phyloP scores from a whole-genome alignment of 2,888 invertebrate genomes.

The Xestoiulus laeticollis region DNA sequence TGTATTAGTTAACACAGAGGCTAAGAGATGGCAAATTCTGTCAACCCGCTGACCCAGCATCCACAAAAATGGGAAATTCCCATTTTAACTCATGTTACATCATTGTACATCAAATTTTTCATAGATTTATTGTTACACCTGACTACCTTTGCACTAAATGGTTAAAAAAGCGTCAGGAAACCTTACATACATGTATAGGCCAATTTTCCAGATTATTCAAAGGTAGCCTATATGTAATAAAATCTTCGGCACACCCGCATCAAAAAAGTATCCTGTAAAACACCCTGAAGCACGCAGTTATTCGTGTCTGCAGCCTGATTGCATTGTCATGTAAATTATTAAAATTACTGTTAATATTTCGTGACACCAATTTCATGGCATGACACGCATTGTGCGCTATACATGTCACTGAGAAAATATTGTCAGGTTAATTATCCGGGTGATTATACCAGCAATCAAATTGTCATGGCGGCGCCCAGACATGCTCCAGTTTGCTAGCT shows the following conservation, averaged over 20 bases:
- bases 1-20: too few species aligned
- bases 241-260: not conserved
- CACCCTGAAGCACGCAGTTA: conserved; percentile 4
- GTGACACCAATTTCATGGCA: conserved; percentile 14
- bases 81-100: too few species aligned
- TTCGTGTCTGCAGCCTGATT: not conserved
- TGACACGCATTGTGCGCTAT: not conserved
- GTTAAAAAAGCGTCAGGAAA: not conserved
- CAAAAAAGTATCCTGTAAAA: not conserved
- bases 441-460: conserved; percentile 15
- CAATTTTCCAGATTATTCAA: not conserved
- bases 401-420: not conserved
- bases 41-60: too few species aligned
- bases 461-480: not conserved
- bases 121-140: not conserved
- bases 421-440: conserved; percentile 1
- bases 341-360: not conserved
- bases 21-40: too few species aligned
- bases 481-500: not conserved
- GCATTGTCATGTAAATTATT: conserved; percentile 10
- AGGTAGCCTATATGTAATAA: not conserved
- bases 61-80: too few species aligned
- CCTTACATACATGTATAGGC: not conserved
- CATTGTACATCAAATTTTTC: too few species aligned
- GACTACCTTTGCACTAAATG: not conserved